Evolutionary conservation across 1,140 invertebrate genomes (phyloP).

Genomic region (Dryas iulia): DNA sequence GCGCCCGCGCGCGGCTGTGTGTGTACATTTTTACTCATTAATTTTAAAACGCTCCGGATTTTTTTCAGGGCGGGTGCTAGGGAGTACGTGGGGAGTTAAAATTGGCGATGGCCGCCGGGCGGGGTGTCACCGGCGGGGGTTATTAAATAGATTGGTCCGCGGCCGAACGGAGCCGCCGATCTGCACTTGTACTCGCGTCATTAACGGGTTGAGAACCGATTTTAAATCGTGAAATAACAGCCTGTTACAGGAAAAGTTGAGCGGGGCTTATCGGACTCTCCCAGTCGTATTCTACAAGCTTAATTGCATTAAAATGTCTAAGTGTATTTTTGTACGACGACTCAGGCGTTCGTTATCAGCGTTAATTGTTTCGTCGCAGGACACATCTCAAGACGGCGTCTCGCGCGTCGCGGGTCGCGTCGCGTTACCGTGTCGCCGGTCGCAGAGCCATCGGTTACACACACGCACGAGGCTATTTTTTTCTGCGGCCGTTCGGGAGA

Average conservation of each 20-base stretch:
- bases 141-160: slow-evolving; percentile 81
- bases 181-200: slow-evolving; percentile 80
- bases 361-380: slow-evolving; percentile 32
- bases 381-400: slow-evolving; percentile 25
- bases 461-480: slow-evolving; percentile 60
- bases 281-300: slow-evolving; percentile 61
- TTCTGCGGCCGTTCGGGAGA: slow-evolving; percentile 61
- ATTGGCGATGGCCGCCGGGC: slow-evolving; percentile 78
- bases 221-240: slow-evolving; percentile 78
- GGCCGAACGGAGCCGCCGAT: slow-evolving; percentile 77
- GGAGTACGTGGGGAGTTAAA: slow-evolving; percentile 70
- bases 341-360: slow-evolving; percentile 41
- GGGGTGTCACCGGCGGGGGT: slow-evolving; percentile 78
- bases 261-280: slow-evolving; percentile 69
- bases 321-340: slow-evolving; percentile 57
- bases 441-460: slow-evolving; percentile 43
- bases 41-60: slow-evolving; percentile 82
- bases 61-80: slow-evolving; percentile 79
- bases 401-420: slow-evolving; percentile 9
- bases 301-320: slow-evolving; percentile 69
- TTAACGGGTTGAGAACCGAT: slow-evolving; percentile 81
- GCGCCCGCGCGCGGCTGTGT: slow-evolving; percentile 65
- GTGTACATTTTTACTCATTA: slow-evolving; percentile 81
- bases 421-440: slow-evolving; percentile 23
- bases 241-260: slow-evolving; percentile 78